phyloP scores from a whole-genome alignment of 1,140 invertebrate species.

The Hermetia illucens region DNA sequence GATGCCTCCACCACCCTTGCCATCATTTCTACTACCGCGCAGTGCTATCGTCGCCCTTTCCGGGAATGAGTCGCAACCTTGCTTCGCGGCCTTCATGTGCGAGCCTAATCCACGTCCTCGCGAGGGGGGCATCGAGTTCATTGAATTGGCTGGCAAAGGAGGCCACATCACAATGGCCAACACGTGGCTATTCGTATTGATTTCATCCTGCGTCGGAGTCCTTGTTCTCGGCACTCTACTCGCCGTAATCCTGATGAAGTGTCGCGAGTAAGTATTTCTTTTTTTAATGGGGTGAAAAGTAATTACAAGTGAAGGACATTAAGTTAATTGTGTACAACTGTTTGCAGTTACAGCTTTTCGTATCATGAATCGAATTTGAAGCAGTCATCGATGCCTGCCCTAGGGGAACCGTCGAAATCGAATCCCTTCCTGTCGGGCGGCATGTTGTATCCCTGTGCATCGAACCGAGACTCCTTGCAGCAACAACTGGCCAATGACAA shows the following conservation, averaged over 20 bases:
- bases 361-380: constrained; percentile 29
- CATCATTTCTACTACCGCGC: constrained; percentile 46
- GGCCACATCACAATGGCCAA: constrained; percentile 51
- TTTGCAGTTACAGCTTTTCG: constrained; percentile 14
- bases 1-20: constrained; percentile 67
- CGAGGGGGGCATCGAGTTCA: constrained; percentile 49
- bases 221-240: constrained; percentile 60
- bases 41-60: constrained; percentile 24
- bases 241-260: constrained; percentile 61
- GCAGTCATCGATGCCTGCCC: constrained; percentile 21
- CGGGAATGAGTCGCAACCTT: constrained; percentile 38
- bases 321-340: constrained; percentile 15
- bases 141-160: constrained; percentile 57
- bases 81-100: constrained; percentile 35
- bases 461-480: constrained; percentile 22
- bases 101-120: constrained; percentile 34
- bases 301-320: neutral
- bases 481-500: constrained; percentile 32
- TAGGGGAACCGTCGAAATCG: constrained; percentile 26
- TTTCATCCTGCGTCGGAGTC: constrained; percentile 62
- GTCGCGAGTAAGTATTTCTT: constrained; percentile 55
- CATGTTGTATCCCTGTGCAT: constrained; percentile 25
- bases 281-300: constrained; percentile 5
- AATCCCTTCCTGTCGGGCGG: constrained; percentile 25
- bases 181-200: constrained; percentile 65